These are phyloP conservation scores for Aethes cnicana DNA, from an alignment of 2,888 invertebrate genomes.

Conservation along the genomic window DNA sequence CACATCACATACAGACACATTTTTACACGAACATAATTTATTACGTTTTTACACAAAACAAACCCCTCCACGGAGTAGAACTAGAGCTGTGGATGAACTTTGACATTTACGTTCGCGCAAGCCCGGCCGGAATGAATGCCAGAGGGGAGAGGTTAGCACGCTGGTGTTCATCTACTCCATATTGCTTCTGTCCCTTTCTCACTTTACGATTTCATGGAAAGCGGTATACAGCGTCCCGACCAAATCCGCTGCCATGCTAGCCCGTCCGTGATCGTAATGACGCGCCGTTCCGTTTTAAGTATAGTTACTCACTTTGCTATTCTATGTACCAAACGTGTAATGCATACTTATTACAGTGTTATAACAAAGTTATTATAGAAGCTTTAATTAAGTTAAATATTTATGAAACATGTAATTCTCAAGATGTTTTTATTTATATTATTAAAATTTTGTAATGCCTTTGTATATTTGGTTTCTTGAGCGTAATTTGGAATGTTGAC, in stretches of 20 bases:
- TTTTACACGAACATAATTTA: slow-evolving; percentile 26
- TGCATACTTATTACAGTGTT: too few species aligned
- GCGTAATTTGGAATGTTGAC: slow-evolving; percentile 67
- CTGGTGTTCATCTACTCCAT: slow-evolving; percentile 47
- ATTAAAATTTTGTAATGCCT: not conserved
- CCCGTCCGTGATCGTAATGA: too few species aligned
- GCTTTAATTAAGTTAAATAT: too few species aligned
- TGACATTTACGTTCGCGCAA: slow-evolving; percentile 60
- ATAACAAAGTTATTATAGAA: too few species aligned
- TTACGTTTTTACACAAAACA: slow-evolving; percentile 31
- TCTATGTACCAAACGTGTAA: too few species aligned
- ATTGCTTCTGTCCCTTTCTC: not conserved
- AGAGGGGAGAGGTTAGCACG: too few species aligned
- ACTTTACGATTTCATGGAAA: not conserved
- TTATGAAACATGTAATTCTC: not conserved
- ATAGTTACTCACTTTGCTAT: too few species aligned
- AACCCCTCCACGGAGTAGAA: slow-evolving; percentile 21
- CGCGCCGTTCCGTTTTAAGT: slow-evolving; percentile 3
- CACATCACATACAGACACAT: slow-evolving; percentile 26
- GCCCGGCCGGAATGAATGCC: slow-evolving; percentile 41
- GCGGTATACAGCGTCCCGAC: too few species aligned
- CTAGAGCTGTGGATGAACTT: slow-evolving; percentile 64
- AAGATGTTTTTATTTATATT: not conserved
- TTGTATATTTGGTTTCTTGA: slow-evolving; percentile 36
- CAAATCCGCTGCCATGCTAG: too few species aligned